Evolutionary conservation across 2,888 invertebrate species (phyloP), one percentile per base, ranked within the genome.

Genomic region (Lithophane ornitopus): DNA sequence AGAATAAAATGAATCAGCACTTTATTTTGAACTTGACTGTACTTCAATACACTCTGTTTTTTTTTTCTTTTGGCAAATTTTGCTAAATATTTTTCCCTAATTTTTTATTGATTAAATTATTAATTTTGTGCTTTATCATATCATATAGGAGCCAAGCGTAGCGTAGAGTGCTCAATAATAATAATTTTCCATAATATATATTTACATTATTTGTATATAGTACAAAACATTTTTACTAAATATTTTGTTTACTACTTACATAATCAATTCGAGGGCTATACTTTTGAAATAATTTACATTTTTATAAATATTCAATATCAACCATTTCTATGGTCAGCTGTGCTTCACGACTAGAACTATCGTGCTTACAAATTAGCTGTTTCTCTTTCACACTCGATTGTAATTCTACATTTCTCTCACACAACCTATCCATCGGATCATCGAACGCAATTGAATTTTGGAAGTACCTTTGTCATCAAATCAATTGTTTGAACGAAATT

Each of bases 151-250:
- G 89, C 91, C 91, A 94, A 95, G 94, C 94, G 84, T 92, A 93
- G 93, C 92, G 85, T 89, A 88, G 88, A 89, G 93, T 93, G 91
- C 89, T 89, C 84, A 78, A 81, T 89, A 84, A 80, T 81, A 84
- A 87, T 72, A 71, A 69, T 78, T 78, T 82, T 85, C 80, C 87
- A 83, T 83, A 85, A 84, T 86, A 88, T 86, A 84, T 91, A 92
- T 92, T 87, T 92, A 92, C 92, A 88, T 84, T 89, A 88, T 83
- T 86, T 85, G 82, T 90, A 87, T 92, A 92, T 93, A 90, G 91
- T 95, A 95, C 94, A 95, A 95, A 95, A 95, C 93, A 94, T 93
- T 92, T 89, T 90, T 88, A 87, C 91, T 93, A 92, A 91, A 93
- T 92, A 92, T 93, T 93, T 94, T 90, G 90, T 90, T 93, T 90